A percentile compares a stretch with the other conserved stretches of the same genome.
Evolutionary conservation across 2,888 invertebrate species (phyloP).

Genomic region (Ctenicera cuprea): DNA sequence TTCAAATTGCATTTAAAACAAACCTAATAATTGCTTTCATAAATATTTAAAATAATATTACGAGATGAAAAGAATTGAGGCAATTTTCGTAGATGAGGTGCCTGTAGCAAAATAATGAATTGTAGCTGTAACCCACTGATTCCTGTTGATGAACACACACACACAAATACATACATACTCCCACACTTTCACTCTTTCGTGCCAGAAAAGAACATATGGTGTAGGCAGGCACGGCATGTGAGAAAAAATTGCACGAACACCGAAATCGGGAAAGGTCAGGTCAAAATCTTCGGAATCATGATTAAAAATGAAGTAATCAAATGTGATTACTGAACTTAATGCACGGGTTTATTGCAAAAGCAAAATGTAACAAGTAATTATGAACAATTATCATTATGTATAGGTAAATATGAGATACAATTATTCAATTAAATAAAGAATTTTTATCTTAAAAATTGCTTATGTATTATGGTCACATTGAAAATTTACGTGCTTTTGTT

Average conservation of each 20-base stretch:
- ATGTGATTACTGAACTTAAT: neutral
- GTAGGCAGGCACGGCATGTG: constrained; percentile 31
- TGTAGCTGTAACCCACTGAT: constrained; percentile 24
- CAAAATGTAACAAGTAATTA: too few species aligned
- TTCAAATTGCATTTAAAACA: too few species aligned
- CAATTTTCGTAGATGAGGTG: neutral
- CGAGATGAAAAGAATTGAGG: too few species aligned
- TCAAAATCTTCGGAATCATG: constrained; percentile 5
- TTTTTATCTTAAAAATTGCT: too few species aligned
- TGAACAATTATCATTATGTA: too few species aligned
- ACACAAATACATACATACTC: constrained; percentile 36
- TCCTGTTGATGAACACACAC: constrained; percentile 12
- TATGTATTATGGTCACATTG: too few species aligned
- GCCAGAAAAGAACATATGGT: constrained; percentile 39
- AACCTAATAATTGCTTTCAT: neutral
- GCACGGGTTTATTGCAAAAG: too few species aligned
- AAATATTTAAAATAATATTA: too few species aligned
- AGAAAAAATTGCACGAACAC: constrained; percentile 29
- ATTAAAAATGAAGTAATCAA: constrained; percentile 22
- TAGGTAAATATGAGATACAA: too few species aligned
- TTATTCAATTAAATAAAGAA: too few species aligned
- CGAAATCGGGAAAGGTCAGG: constrained; percentile 29
- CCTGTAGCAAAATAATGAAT: constrained; percentile 16
- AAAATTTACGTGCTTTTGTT: too few species aligned
- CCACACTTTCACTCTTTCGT: constrained; percentile 49